Evolutionary conservation across 2,888 invertebrate species (phyloP).

Genomic region (Disparrhopalites patrizii): DNA sequence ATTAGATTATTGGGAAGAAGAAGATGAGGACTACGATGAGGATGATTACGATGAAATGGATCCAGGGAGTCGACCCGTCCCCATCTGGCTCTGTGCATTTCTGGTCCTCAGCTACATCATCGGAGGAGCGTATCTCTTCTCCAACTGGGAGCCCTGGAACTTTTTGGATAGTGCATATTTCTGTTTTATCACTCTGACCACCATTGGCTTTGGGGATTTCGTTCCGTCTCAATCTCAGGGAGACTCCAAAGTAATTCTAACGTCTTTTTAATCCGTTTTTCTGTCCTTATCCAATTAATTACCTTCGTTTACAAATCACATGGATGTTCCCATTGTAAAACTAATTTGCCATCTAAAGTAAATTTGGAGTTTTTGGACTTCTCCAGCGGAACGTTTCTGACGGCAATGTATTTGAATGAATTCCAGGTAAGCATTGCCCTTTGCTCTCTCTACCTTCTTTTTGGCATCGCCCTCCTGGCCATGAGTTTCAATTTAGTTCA

Average conservation of each 20-base stretch:
- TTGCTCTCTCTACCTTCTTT: constrained; percentile 85
- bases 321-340: constrained; percentile 49
- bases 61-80: constrained; percentile 65
- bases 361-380: too few relatives aligned
- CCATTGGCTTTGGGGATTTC: constrained; percentile 88
- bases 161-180: constrained; percentile 86
- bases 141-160: constrained; percentile 79
- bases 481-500: constrained; percentile 97
- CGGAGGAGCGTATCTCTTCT: constrained; percentile 80
- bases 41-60: constrained; percentile 56
- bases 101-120: constrained; percentile 84
- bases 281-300: neutral
- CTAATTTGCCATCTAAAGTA: constrained; percentile 50
- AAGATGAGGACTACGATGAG: constrained; percentile 56
- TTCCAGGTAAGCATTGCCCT: constrained; percentile 63
- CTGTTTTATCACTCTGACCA: constrained; percentile 89
- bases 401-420: too few relatives aligned
- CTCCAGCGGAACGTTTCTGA: too few relatives aligned
- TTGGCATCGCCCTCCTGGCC: constrained; percentile 88
- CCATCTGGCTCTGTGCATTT: constrained; percentile 68
- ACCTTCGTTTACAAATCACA: constrained; percentile 1
- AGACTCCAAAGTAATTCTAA: constrained; percentile 40
- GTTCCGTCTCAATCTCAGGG: constrained; percentile 65
- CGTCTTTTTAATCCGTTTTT: constrained; percentile 25
- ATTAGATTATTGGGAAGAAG: constrained; percentile 55